phyloP scores from a whole-genome alignment of 2,888 invertebrate genomes.

The Colostygia pectinataria region DNA sequence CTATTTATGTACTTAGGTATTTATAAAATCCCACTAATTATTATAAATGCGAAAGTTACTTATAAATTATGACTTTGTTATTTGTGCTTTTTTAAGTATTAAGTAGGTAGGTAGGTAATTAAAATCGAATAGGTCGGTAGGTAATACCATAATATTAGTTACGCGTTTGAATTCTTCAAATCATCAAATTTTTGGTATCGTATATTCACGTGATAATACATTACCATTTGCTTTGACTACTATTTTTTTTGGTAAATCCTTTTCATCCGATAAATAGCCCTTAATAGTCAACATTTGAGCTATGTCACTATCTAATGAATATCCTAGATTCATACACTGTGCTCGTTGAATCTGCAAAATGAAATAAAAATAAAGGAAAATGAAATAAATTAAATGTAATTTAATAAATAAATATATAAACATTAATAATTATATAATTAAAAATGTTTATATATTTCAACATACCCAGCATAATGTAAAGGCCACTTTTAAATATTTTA shows the following conservation, averaged over 20 bases:
- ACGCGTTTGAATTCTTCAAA: no score
- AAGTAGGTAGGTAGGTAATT: no score
- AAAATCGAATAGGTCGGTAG: not conserved
- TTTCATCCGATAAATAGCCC: constrained; percentile 61
- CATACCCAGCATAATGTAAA: constrained; percentile 16
- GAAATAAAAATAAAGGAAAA: not conserved
- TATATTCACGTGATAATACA: no score
- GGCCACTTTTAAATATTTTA: constrained; percentile 7
- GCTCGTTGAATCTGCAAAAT: constrained; percentile 8
- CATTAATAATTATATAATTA: not conserved
- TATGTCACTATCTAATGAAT: constrained; percentile 48
- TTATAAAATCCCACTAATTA: no score
- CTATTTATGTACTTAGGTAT: no score
- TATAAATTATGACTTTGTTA: no score
- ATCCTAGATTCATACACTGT: constrained; percentile 8
- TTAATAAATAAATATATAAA: no score
- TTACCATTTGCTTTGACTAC: constrained; percentile 55
- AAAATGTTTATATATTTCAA: not conserved
- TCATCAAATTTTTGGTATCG: no score
- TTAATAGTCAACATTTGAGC: constrained; percentile 56
- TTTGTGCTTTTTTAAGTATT: no score
- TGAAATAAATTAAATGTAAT: not conserved
- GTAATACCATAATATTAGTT: no score
- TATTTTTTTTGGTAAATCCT: constrained; percentile 52
- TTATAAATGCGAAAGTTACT: no score